Conservation (phyloP, 2,888 invertebrate species). For the Drosophila antonietae region DNA sequence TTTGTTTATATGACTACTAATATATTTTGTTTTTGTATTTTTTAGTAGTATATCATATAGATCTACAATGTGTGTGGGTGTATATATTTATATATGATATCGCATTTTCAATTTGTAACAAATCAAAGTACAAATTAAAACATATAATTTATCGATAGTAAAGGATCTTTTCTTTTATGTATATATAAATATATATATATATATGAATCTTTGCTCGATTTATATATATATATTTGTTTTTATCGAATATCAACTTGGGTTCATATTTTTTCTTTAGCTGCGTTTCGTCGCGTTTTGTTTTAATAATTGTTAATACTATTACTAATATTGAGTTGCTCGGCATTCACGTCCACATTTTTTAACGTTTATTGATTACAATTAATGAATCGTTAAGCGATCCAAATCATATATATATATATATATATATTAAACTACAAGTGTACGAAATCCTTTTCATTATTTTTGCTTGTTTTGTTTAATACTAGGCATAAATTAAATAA, state of each 20-base stretch:
- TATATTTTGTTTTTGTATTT: constrained; percentile 31
- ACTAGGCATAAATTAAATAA: constrained; percentile 76
- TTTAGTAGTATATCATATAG: constrained; percentile 47
- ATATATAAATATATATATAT: constrained; percentile 37
- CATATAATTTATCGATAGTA: constrained; percentile 64
- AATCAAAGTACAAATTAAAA: constrained; percentile 74
- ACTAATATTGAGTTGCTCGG: constrained; percentile 78
- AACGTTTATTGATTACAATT: constrained; percentile 66
- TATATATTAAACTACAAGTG: constrained; percentile 69
- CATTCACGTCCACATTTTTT: constrained; percentile 55
- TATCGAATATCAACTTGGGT: constrained; percentile 65
- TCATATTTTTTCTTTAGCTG: constrained; percentile 20
- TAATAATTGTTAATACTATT: constrained; percentile 70
- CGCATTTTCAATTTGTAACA: constrained; percentile 62
- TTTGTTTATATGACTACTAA: constrained; percentile 34
- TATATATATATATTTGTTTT: constrained; percentile 22
- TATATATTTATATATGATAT: constrained; percentile 63
- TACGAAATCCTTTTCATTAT: constrained; percentile 48
- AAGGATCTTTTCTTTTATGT: constrained; percentile 51
- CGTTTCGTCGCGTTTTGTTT: constrained; percentile 24
- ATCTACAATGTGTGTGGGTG: constrained; percentile 46
- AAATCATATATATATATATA: constrained; percentile 33
- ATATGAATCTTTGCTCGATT: too few relatives aligned
- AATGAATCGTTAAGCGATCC: constrained; percentile 68
- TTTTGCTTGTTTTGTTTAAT: constrained; percentile 57